phyloP scores from a whole-genome alignment of 2,113 vertebrate genomes.

The Gracilinanus agilis region DNA sequence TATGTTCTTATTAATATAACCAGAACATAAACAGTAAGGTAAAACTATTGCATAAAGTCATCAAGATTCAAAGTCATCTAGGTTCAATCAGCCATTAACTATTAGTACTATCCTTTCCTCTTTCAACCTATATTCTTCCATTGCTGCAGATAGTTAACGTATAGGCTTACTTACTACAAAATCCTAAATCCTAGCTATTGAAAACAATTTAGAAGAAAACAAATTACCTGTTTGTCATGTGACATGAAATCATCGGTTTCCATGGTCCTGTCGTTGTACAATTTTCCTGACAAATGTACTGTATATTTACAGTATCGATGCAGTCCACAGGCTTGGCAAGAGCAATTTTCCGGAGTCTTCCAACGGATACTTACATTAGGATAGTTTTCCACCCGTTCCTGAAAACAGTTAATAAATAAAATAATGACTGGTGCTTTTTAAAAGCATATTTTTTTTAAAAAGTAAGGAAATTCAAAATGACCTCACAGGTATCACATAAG shows the following conservation, averaged over 20 bases:
- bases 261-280: conserved; percentile 86
- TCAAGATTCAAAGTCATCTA: not conserved
- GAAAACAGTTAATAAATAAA: conserved; percentile 62
- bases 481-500: conserved; percentile 11
- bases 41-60: conserved; percentile 6
- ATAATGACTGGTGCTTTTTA: conserved; percentile 3
- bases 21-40: not conserved
- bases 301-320: conserved; percentile 80
- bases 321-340: conserved; percentile 89
- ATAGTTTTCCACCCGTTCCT: conserved; percentile 91
- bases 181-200: conserved; percentile 30
- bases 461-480: conserved; percentile 43
- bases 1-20: conserved; percentile 12
- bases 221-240: conserved; percentile 88
- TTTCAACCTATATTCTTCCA: conserved; percentile 5
- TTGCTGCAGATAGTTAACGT: conserved; percentile 35
- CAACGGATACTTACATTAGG: conserved; percentile 77
- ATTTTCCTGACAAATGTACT: conserved; percentile 87
- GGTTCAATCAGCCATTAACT: not conserved
- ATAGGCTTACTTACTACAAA: conserved; percentile 22
- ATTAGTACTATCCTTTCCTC: not conserved
- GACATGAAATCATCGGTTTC: conserved; percentile 90
- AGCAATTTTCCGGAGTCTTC: conserved; percentile 2
- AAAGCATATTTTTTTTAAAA: conserved; percentile 41
- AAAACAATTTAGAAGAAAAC: conserved; percentile 49